phyloP scores from a whole-genome alignment of 2,888 invertebrate genomes.

The Dryobotodes eremita region DNA sequence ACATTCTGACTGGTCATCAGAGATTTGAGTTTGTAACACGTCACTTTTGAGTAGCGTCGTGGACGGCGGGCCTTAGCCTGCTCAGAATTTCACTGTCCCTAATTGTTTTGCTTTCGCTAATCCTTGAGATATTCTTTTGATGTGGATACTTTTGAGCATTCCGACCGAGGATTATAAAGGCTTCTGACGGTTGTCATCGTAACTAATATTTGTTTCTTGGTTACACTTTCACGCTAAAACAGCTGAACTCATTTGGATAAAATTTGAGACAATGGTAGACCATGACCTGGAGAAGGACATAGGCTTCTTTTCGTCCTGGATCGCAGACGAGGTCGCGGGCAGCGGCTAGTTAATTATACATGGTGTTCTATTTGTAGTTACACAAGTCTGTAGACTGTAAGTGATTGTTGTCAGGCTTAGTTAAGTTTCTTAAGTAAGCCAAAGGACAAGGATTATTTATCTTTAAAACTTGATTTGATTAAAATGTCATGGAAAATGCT shows the following conservation, averaged over 20 bases:
- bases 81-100: constrained; percentile 30
- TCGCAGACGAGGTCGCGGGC: no score
- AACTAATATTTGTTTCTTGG: no score
- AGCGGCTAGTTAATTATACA: constrained; percentile 1
- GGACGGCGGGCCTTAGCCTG: not conserved
- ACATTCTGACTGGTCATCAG: not conserved
- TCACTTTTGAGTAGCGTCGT: not conserved
- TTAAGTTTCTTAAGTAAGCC: not conserved
- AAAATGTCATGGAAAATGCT: not conserved
- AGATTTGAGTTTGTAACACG: not conserved
- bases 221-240: no score
- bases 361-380: constrained; percentile 11
- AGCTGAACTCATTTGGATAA: no score
- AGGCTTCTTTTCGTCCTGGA: no score
- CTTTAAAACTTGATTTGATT: not conserved
- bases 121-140: constrained; percentile 21
- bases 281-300: no score
- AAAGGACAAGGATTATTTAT: not conserved
- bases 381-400: not conserved
- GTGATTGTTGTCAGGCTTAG: not conserved
- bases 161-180: not conserved
- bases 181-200: not conserved
- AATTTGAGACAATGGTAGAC: no score
- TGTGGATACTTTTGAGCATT: constrained; percentile 20
- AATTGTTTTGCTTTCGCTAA: constrained; percentile 37